These are phyloP conservation scores for Azemiops feae DNA, from an alignment of 2,113 vertebrate genomes.

Conservation along the genomic window DNA sequence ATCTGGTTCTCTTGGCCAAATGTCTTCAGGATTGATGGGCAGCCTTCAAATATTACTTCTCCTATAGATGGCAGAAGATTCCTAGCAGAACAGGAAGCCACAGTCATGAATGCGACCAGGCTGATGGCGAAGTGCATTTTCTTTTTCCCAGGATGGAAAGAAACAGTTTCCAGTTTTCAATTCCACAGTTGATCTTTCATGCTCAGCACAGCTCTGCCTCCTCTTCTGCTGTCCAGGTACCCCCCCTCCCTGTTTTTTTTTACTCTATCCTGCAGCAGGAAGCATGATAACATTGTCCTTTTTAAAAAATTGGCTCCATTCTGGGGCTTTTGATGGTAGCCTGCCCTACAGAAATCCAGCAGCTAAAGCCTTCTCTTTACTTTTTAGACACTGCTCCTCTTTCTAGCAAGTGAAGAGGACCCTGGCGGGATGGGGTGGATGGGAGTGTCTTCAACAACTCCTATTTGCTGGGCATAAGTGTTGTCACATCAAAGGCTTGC, in stretches of 20 bases:
- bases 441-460: neutral
- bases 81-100: neutral
- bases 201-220: neutral
- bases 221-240: neutral
- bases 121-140: neutral
- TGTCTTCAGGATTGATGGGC: neutral
- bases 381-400: neutral
- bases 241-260: neutral
- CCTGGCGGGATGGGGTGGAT: neutral
- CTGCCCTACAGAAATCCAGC: neutral
- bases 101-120: neutral
- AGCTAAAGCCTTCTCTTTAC: neutral
- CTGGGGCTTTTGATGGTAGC: neutral
- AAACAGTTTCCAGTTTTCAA: neutral
- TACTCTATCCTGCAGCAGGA: neutral
- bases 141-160: neutral
- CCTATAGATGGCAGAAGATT: neutral
- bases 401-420: neutral
- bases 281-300: neutral
- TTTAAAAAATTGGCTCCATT: neutral
- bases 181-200: neutral
- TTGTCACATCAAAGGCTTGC: neutral
- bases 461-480: neutral
- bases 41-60: neutral
- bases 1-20: neutral